Evolutionary conservation across 2,113 vertebrate species (phyloP), one percentile per base, ranked within the genome.

Genomic region (Megaleporinus macrocephalus): DNA sequence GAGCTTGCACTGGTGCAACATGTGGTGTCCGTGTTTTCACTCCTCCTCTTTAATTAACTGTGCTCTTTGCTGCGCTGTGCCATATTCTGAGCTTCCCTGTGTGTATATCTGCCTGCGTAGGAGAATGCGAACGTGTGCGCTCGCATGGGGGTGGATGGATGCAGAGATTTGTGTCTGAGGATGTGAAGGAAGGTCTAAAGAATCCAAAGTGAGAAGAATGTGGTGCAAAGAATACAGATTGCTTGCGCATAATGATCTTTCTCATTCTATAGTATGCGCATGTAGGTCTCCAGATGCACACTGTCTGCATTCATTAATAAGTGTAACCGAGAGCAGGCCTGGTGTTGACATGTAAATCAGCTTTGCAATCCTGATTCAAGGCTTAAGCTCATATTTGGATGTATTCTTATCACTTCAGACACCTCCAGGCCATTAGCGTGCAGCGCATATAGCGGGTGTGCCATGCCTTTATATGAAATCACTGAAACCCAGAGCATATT

Each of bases 391-490:
- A 6, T 61, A 47, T 72, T 47, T 62, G 41, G 72, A 49, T 78
- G 33, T 27, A 79, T 12, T 61, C 16, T 26, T 49, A n/a, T 14
- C 69, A 62, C 26, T 61, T 61, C 47, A 55, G 59, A 51, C 72
- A 68, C 22, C 24, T 57, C 18, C 24, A 44, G 53, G 26, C 2
- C 26, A 29, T 66, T 70, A 47, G 20, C 44, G 26, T 79, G 10
- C 59, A 27, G 27, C 26, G 57, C 57, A 55, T 30, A 76, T 68
- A 78, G 24, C 65, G 78, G 22, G 68, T 22, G 65, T 83, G 81
- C 73, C 78, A 81, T 72, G 53, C 61, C 18, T 70, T 29, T 79
- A 65, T 57, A 78, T 63, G 72, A 65, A 81, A 81, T 86, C 75
- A 78, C 62, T 75, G 53, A 74, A 83, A 49, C n/a, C 29, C 30